Base-by-base conservation (phyloP, 2,113 vertebrate genomes). In the Arenaria interpres region DNA sequence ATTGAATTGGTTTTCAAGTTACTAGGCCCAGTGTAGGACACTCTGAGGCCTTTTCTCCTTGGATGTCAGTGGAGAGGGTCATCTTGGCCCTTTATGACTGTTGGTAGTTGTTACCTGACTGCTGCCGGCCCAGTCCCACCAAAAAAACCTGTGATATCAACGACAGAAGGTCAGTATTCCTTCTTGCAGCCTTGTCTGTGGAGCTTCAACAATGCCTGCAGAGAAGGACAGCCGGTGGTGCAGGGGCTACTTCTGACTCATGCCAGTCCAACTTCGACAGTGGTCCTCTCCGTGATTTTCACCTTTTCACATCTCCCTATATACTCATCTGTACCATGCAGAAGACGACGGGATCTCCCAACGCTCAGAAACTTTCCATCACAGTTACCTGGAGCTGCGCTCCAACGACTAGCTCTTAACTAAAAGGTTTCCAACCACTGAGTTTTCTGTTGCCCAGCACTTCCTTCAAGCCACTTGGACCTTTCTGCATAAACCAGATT, bases 81-180 rank as follows among this genome's bases (percentile, higher is more conserved):
- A 13, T 54, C 30, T 59, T 43, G 14, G 35, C 14, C 33, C 9
- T 80, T 83, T 25, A 19, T n/a, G 33, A 45, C 20, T 79, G 22
- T 41, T 60, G 46, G 20, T 73, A 37, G 43, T 45, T 84, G 20
- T 54, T 67, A 50, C 25, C 35, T 63, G 33, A 16, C 20, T 68
- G 20, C 51, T 87, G 30, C 35, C 30, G 56, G 57, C 11, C 37
- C 51, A 35, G 16, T 27, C 11, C 17, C 39, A 41, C 57, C 1
- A 0, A 11, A 27, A 54, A 48, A 54, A 22, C 8, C 16, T 53
- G 7, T 12, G 12, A 33, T 2, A 3, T 28, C 11, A 7, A 37
- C 14, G 59, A 68, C 57, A 73, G 37, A 35, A 80, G 32, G 28
- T 62, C 76, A 71, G 25, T 4, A 30, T 9, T 93, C 24, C 19